Conservation (phyloP, 1,140 invertebrate species). For the Drosophila paulistorum region DNA sequence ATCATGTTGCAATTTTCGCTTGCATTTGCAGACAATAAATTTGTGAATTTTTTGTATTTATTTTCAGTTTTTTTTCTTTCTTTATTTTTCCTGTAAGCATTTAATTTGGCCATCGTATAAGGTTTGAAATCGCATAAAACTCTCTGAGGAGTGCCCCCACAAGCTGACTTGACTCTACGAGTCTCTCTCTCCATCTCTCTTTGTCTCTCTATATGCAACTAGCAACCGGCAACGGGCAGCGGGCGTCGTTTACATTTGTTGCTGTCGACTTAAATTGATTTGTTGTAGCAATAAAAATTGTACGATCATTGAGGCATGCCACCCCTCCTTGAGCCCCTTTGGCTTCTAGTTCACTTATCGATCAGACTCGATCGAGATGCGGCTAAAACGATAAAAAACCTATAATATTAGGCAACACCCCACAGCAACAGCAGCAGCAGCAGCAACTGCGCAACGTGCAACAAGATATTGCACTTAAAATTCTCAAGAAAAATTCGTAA, state of each 20-base stretch:
- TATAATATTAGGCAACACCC: conserved; percentile 60
- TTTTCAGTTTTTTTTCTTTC: background rate
- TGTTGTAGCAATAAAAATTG: conserved; percentile 76
- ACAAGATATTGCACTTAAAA: conserved; percentile 78
- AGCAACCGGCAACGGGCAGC: conserved; percentile 29
- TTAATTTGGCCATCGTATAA: conserved; percentile 65
- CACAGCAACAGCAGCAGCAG: background rate
- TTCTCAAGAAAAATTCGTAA: conserved; percentile 52
- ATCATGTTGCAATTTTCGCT: conserved; percentile 69
- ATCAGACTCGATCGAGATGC: conserved; percentile 40
- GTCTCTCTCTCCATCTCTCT: too few species aligned
- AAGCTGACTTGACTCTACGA: background rate
- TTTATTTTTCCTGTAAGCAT: conserved; percentile 35
- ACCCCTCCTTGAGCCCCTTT: conserved; percentile 23
- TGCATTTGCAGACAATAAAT: conserved; percentile 72
- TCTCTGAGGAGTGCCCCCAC: conserved; percentile 1
- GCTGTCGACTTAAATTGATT: conserved; percentile 69
- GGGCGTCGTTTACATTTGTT: conserved; percentile 39
- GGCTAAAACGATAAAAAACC: conserved; percentile 55
- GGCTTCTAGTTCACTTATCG: background rate
- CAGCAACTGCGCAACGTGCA: conserved; percentile 23
- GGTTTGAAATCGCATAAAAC: conserved; percentile 22
- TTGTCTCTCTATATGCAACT: conserved; percentile 8
- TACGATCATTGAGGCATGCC: conserved; percentile 70
- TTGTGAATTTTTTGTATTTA: conserved; percentile 29